Percentiles rank a stretch among this genome's conserved stretches.
Evolutionary conservation across 92 coral and sea anemone genomes (phyloP).

Genomic region (Diadumene lineata): DNA sequence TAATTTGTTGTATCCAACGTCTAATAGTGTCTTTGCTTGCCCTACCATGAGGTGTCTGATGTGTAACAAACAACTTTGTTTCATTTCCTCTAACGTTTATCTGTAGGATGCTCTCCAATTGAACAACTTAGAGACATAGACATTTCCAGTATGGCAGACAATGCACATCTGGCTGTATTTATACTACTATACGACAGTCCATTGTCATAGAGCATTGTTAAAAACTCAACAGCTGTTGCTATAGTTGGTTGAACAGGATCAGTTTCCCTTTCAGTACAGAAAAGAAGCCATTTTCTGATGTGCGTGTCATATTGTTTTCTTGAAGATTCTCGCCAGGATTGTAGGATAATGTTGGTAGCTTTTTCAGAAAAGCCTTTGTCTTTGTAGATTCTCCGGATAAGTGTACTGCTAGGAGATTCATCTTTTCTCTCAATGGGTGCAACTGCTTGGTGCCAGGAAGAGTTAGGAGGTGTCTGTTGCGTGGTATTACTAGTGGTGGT

Average conservation of each 20-base stretch:
- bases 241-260: conserved; percentile 53
- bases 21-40: conserved; percentile 63
- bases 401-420: no score
- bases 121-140: not conserved
- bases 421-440: no score
- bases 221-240: conserved; percentile 37
- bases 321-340: conserved; percentile 45
- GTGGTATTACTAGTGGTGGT: no score
- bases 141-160: conserved; percentile 28
- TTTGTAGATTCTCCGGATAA: no score
- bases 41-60: conserved; percentile 54
- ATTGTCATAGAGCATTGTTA: conserved; percentile 28
- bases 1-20: conserved; percentile 54
- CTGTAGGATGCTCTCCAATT: conserved; percentile 37
- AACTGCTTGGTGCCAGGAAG: no score
- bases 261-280: conserved; percentile 51
- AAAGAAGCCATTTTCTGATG: conserved; percentile 43
- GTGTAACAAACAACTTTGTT: conserved; percentile 48
- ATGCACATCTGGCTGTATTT: conserved; percentile 45
- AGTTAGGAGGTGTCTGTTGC: no score
- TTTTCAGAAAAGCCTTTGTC: conserved; percentile 58
- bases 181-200: conserved; percentile 38
- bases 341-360: conserved; percentile 45
- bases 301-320: conserved; percentile 51
- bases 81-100: conserved; percentile 36